These are phyloP conservation scores for Bombyx mandarina DNA, from an alignment of 1,140 invertebrate genomes.

Conservation along the genomic window DNA sequence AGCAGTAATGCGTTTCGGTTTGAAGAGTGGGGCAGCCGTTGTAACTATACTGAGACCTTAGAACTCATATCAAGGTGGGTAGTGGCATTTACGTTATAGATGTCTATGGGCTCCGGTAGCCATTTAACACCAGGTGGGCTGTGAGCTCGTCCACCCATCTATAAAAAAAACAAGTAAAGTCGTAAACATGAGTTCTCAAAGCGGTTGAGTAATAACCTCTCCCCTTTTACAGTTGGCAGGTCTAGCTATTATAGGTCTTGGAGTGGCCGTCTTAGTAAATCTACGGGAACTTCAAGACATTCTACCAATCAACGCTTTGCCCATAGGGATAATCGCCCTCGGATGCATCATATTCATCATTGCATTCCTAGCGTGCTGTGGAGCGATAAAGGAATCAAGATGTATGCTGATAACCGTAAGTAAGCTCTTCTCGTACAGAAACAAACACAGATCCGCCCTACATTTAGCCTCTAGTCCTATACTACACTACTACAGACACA, in stretches of 20 bases:
- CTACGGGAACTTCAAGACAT: conserved; percentile 11
- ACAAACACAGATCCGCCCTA: neutral
- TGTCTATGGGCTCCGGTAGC: too few species aligned
- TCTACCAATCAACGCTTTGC: conserved; percentile 64
- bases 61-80: too few species aligned
- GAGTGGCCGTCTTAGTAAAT: conserved; percentile 13
- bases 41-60: too few species aligned
- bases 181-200: neutral
- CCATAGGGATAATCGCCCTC: conserved; percentile 80
- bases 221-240: conserved; percentile 54
- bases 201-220: neutral
- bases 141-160: too few species aligned
- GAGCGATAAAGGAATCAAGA: conserved; percentile 82
- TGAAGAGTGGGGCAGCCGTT: too few species aligned
- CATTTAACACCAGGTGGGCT: too few species aligned
- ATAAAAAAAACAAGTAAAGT: neutral
- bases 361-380: conserved; percentile 89
- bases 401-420: conserved; percentile 82
- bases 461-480: too few species aligned
- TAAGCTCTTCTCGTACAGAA: neutral
- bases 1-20: too few species aligned
- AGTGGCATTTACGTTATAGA: too few species aligned
- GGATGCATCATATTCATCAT: conserved; percentile 83
- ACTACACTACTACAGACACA: too few species aligned
- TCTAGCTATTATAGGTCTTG: conserved; percentile 21